Evolutionary conservation across 2,113 vertebrate species (phyloP).

Genomic region (Tamias sibiricus): DNA sequence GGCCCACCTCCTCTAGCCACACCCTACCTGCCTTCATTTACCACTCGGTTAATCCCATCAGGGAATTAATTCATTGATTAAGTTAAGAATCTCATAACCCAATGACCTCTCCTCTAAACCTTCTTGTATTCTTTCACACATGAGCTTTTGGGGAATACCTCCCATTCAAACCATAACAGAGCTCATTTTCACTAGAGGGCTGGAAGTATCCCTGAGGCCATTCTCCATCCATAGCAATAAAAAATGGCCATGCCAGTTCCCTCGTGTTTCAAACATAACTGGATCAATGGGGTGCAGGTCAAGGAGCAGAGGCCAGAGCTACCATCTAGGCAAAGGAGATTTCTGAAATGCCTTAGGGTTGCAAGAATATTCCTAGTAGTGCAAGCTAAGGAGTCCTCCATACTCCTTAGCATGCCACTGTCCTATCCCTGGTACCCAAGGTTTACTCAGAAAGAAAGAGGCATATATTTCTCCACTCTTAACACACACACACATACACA

Average conservation of each 20-base stretch:
- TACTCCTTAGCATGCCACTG: background rate
- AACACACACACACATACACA: background rate
- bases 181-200: background rate
- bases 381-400: background rate
- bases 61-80: too few relatives aligned
- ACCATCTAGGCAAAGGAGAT: background rate
- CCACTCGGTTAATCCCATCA: too few relatives aligned
- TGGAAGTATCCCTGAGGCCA: background rate
- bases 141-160: too few relatives aligned
- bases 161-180: background rate
- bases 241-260: background rate
- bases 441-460: conserved; percentile 20
- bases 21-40: too few relatives aligned
- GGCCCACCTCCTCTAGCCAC: too few relatives aligned
- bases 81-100: too few relatives aligned
- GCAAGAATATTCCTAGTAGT: background rate
- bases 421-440: background rate
- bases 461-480: background rate
- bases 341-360: background rate
- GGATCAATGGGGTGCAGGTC: background rate
- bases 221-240: conserved; percentile 14
- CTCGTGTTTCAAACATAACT: background rate
- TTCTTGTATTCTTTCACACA: too few relatives aligned
- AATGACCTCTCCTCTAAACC: too few relatives aligned
- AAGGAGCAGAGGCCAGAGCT: background rate